Base-by-base conservation (phyloP, 2,113 vertebrate genomes). In the Dissostichus mawsoni region DNA sequence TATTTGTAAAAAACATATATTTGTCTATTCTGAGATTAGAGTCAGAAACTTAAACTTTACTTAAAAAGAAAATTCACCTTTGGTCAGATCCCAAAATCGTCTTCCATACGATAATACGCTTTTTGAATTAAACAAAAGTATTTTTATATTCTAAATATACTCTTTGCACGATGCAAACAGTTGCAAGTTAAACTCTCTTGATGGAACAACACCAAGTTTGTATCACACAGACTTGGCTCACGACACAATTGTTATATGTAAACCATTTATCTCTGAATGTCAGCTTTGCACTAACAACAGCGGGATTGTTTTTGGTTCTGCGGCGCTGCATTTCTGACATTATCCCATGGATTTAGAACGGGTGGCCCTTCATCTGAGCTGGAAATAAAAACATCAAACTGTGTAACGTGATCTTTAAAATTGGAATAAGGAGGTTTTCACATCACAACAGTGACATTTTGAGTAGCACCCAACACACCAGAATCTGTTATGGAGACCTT, bases 401-500 rank as follows among this genome's bases (percentile, higher is more conserved):
- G 51, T 69, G 77, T 71, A 74, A 87, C 57, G 41, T 3, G 8
- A 78, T 70, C 74, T 51, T 14, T 41, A 45, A 62, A 82, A 59
- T 56, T 69, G 44, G 61, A 75, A 41, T 18, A 18, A 10, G n/a
- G 61, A 25, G 23, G 29, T 62, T 86, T 80, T 78, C 53, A 62
- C 83, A 69, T 75, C 25, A 68, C 61, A 81, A 56, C 74, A 50
- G 82, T 44, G 50, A 51, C 14, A 70, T 4, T 84, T 59, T 63
- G n/a, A 4, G 72, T 61, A 12, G 56, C 71, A 67, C 77, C 69
- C 57, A 51, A 68, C 78, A 86, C 69, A 82, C 70, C 73, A 53
- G 48, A 69, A 68, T 76, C 65, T 84, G 70, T 88, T 76, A 62
- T 79, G 80, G 76, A 84, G 89, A 86, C 81, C 76, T 76, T 87